Evolutionary conservation across 2,113 vertebrate genomes (phyloP).

Genomic region (Anolis carolinensis): DNA sequence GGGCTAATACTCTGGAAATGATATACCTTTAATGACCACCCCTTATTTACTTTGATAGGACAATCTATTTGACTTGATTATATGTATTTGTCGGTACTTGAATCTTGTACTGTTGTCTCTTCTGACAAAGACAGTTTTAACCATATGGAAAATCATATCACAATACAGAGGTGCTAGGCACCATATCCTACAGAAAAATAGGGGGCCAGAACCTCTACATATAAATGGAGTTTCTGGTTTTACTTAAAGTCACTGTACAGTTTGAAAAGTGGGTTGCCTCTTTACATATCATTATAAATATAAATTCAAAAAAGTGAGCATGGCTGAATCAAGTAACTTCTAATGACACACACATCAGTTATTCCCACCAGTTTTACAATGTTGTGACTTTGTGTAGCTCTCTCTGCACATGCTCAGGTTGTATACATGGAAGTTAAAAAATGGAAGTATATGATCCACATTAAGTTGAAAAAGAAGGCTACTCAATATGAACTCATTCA

Average conservation of each 20-base stretch:
- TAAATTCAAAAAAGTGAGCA: too few species aligned
- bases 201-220: neutral
- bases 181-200: neutral
- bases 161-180: neutral
- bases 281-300: neutral
- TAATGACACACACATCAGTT: too few species aligned
- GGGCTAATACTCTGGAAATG: neutral
- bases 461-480: too few species aligned
- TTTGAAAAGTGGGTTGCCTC: neutral
- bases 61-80: fast-evolving
- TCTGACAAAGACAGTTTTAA: neutral
- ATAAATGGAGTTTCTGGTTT: neutral
- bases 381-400: too few species aligned
- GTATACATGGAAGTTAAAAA: too few species aligned
- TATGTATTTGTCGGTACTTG: neutral
- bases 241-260: neutral
- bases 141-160: neutral
- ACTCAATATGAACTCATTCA: too few species aligned
- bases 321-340: too few species aligned
- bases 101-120: too few species aligned
- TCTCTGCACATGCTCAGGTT: too few species aligned
- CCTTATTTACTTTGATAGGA: neutral
- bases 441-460: too few species aligned
- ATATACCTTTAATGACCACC: neutral
- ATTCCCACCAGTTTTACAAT: too few species aligned